Percentiles rank a stretch among this genome's conserved stretches.
Evolutionary conservation across 35 echinoderm and acorn worm genomes (phyloP).

Genomic region (Ophioderma brevispina): DNA sequence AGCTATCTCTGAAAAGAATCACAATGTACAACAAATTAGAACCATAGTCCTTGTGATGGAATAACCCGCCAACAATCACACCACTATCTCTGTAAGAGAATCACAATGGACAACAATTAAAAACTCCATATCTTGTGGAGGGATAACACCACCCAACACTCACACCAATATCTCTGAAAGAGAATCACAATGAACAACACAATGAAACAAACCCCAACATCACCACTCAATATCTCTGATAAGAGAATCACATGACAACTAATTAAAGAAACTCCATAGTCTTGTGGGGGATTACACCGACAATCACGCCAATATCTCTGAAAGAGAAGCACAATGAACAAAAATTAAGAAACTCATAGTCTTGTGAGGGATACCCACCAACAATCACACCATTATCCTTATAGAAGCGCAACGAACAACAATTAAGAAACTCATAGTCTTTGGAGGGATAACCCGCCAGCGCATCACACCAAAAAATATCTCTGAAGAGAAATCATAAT

Average conservation of each 20-base stretch:
- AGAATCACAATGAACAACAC: neutral
- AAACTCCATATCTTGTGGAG: too few relatives aligned
- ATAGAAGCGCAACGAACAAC: too few relatives aligned
- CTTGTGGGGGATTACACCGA: constrained; percentile 95
- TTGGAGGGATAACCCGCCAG: too few relatives aligned
- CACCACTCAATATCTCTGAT: neutral
- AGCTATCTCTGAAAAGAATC: neutral
- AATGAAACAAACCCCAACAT: neutral
- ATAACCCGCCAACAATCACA: neutral
- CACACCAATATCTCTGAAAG: neutral
- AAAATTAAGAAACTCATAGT: neutral
- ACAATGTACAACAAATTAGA: too few relatives aligned
- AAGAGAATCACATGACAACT: neutral
- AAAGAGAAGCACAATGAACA: neutral
- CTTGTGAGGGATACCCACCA: neutral
- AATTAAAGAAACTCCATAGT: constrained; percentile 54
- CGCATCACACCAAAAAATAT: too few relatives aligned
- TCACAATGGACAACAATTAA: too few relatives aligned
- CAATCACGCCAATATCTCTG: constrained; percentile 61
- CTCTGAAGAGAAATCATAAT: too few relatives aligned
- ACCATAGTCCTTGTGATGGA: neutral
- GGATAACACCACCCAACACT: too few relatives aligned
- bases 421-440: too few relatives aligned
- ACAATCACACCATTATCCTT: too few relatives aligned
- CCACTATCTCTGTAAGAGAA: neutral